Evolutionary conservation across 2,888 invertebrate species (phyloP), one percentile per base, ranked within the genome.

Genomic region (Salticus scenicus): DNA sequence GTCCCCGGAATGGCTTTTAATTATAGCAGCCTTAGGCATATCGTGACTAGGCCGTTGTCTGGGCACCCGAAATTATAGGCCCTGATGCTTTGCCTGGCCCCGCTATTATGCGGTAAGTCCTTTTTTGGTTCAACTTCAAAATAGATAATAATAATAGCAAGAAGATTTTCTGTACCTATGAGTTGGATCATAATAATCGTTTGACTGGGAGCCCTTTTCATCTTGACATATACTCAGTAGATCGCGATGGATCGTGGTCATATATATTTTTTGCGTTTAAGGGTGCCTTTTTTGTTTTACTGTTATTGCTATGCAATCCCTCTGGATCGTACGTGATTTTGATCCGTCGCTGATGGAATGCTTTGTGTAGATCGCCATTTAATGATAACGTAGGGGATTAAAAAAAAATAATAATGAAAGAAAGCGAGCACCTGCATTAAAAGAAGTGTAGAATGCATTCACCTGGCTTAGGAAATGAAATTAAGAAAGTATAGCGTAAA

Each of bases 21-120:
- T 83, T 83, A 83, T 83, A 83, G 72, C 4, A 41, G 83, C 83
- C 83, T 30, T 24, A 31, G 73, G 83, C 66, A 17, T 8, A 41
- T 77, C 83, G 83, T 83, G 83, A 83, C 83, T 69, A 51, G 72
- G 57, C 83, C 83, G 77, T 83, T 83, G 80, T 77, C 66, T 75
- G 63, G 17, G 37, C 69, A 64, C 64, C 63, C 69, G 67, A 83
- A 77, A 83, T 77, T 83, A 77, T 77, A 83, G 72, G 51, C 77
- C 51, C 66, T 47, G 33, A 33, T 37, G 42, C 42, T 70, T 42
- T 57, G 67, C 20, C 37, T 30, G 31, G 63, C 67, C 67, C 71
- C 72, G 77, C 77, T 83, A 83, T 83, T 83, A 83, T 77, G 72
- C 69, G 57, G 77, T 67, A 24, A 63, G 51, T 76, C 57, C 74